Conservation (phyloP, 1,140 invertebrate genomes). For the Lepeophtheirus salmonis region DNA sequence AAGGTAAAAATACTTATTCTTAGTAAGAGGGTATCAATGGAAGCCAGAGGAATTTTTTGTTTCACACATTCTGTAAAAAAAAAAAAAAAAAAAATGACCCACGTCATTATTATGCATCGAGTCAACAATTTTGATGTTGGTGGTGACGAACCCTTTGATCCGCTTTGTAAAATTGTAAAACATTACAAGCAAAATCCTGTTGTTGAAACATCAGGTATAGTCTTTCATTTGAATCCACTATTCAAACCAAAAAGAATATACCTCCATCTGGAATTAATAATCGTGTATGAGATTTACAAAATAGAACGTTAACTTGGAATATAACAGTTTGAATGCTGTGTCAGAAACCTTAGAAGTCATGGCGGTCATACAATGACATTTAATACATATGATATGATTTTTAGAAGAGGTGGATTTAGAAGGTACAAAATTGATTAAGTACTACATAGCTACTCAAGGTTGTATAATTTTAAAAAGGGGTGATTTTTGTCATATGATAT, state of each 20-base stretch:
- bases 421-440: conserved; percentile 30
- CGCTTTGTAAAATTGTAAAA: conserved; percentile 77
- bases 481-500: conserved; percentile 98
- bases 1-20: conserved; percentile 89
- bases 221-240: conserved; percentile 82
- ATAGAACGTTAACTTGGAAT: conserved; percentile 34
- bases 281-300: conserved; percentile 24
- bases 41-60: conserved; percentile 93
- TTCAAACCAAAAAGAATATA: conserved; percentile 92
- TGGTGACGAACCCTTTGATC: conserved; percentile 80
- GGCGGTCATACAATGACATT: no score
- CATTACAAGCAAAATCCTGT: conserved; percentile 93
- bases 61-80: no score
- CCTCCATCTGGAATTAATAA: conserved; percentile 75
- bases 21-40: conserved; percentile 91
- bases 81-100: conserved; percentile 83
- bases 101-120: conserved; percentile 72
- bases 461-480: conserved; percentile 72
- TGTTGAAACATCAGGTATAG: conserved; percentile 90
- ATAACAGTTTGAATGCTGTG: no score
- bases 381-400: no score
- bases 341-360: no score
- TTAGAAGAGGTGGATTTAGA: not conserved
- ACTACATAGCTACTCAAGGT: conserved; percentile 87
- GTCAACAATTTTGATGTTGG: conserved; percentile 85